Percentiles rank a stretch among this genome's conserved stretches.
Conservation (phyloP, 2,888 invertebrate species). For the Chirona hameri region DNA sequence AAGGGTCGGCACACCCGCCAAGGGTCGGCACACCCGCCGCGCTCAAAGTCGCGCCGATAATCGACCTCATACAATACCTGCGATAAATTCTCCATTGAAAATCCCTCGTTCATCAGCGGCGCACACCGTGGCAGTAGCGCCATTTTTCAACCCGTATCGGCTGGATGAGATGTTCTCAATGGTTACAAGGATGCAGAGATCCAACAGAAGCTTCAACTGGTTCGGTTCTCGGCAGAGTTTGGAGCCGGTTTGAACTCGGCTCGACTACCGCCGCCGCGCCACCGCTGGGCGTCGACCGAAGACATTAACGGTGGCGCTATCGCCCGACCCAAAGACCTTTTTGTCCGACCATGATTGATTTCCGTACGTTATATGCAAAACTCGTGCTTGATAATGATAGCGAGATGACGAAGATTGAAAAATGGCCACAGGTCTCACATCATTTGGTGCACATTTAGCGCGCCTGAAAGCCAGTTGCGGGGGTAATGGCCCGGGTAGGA, state of each 20-base stretch:
- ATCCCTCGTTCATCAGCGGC: background rate
- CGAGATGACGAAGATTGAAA: background rate
- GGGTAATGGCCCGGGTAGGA: background rate
- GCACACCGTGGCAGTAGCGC: background rate
- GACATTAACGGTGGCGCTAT: background rate
- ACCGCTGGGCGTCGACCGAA: no score
- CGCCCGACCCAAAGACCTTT: slow-evolving; percentile 5
- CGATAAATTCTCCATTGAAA: background rate
- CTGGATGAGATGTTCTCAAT: background rate
- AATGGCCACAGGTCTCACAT: slow-evolving; percentile 1
- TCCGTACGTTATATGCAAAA: slow-evolving; percentile 25
- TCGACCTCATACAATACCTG: background rate
- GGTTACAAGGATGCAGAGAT: no score
- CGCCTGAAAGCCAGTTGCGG: background rate
- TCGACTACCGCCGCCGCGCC: background rate
- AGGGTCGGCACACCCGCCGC: no score
- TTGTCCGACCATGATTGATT: slow-evolving; percentile 24
- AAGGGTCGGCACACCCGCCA: no score
- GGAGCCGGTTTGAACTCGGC: background rate
- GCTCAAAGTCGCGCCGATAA: background rate
- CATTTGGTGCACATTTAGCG: slow-evolving; percentile 26
- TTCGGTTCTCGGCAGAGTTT: no score
- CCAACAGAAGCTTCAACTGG: no score
- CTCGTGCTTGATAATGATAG: slow-evolving; percentile 25
- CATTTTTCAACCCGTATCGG: background rate